phyloP scores from a whole-genome alignment of 2,888 invertebrate species.

The Scaptomyza reducta region DNA sequence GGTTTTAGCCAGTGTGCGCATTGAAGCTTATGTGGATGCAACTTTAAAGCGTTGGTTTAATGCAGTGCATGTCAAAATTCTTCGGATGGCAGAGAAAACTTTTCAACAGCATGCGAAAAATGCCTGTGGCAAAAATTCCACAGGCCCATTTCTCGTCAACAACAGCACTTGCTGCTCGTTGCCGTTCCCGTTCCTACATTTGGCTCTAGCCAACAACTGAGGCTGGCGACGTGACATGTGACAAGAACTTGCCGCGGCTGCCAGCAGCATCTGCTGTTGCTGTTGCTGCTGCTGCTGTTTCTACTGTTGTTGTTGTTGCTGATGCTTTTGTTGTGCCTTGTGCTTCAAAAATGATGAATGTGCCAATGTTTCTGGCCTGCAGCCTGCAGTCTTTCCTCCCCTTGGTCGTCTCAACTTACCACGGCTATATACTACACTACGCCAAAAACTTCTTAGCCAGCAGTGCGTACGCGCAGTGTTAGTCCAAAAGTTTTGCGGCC shows the following conservation, averaged over 20 bases:
- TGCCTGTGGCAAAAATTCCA: constrained; percentile 37
- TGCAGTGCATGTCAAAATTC: constrained; percentile 28
- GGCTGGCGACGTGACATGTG: constrained; percentile 74
- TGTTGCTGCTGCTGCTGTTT: constrained; percentile 66
- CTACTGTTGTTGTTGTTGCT: constrained; percentile 15
- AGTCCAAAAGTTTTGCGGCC: constrained; percentile 64
- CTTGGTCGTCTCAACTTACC: constrained; percentile 43
- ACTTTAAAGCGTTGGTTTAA: constrained; percentile 43
- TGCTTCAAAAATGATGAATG: constrained; percentile 72
- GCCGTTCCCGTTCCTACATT: neutral
- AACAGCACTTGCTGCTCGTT: constrained; percentile 11
- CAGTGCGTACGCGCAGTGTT: constrained; percentile 35
- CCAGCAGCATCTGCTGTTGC: constrained; percentile 67
- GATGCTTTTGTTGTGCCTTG: constrained; percentile 34
- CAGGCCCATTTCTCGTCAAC: constrained; percentile 51
- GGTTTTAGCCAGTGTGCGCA: constrained; percentile 8
- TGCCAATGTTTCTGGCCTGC: constrained; percentile 70
- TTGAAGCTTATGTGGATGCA: constrained; percentile 4
- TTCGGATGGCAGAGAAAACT: constrained; percentile 39
- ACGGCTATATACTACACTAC: constrained; percentile 52
- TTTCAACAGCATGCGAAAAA: constrained; percentile 46
- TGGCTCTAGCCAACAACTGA: constrained; percentile 19
- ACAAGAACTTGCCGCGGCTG: constrained; percentile 76
- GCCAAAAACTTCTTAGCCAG: constrained; percentile 54
- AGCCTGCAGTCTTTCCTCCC: constrained; percentile 25